phyloP scores from a whole-genome alignment of 2,797 vertebrate genomes.

The Anomalospiza imberbis region DNA sequence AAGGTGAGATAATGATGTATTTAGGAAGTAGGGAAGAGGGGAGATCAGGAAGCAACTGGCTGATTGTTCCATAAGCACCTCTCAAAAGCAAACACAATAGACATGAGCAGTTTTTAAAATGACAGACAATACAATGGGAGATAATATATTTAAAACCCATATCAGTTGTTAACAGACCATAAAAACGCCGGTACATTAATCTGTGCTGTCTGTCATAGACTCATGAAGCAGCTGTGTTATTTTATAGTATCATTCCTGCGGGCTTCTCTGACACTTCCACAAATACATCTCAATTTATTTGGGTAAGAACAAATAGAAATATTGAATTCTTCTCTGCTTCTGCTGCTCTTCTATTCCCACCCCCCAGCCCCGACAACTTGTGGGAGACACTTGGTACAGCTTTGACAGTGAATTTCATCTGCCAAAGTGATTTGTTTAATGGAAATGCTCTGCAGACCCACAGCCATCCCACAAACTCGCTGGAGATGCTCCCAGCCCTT shows the following conservation, averaged over 20 bases:
- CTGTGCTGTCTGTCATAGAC: conserved; percentile 73
- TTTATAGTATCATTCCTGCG: conserved; percentile 70
- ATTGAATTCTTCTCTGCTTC: conserved; percentile 20
- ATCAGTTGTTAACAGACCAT: conserved; percentile 80
- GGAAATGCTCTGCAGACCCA: not conserved
- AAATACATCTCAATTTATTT: conserved; percentile 79
- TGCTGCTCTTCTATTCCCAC: not conserved
- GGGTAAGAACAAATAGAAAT: conserved; percentile 68
- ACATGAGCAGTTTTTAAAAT: conserved; percentile 70
- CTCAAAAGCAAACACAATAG: conserved; percentile 73
- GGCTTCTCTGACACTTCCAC: conserved; percentile 66
- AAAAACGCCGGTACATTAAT: conserved; percentile 76
- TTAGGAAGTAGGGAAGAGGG: conserved; percentile 15
- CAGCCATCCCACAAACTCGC: rapidly evolving
- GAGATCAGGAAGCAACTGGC: conserved; percentile 32
- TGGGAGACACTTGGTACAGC: not conserved
- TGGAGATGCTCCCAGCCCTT: not conserved
- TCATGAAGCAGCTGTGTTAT: conserved; percentile 69
- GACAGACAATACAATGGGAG: conserved; percentile 76
- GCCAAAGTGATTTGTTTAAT: not conserved
- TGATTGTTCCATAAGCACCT: conserved; percentile 66
- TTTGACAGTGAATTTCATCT: not conserved
- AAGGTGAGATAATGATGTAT: not conserved
- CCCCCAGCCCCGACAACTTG: not conserved
- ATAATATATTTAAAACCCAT: conserved; percentile 81